These are phyloP conservation scores for Halcyon leucocephala DNA, from an alignment of 2,797 vertebrate species.

Conservation along the genomic window DNA sequence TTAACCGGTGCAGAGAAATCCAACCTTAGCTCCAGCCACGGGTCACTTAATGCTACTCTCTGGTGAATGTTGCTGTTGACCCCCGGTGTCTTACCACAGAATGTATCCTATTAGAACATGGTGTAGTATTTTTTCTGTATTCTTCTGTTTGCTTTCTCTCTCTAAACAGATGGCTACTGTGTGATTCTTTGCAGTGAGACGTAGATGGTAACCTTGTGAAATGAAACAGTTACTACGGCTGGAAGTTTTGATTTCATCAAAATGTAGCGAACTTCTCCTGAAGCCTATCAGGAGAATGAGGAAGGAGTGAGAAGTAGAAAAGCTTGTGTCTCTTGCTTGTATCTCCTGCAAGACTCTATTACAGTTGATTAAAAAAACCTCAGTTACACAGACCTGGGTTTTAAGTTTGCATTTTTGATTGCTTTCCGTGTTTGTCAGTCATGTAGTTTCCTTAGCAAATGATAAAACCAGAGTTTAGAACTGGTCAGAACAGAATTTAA, in stretches of 20 bases:
- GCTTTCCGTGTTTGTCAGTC: not conserved
- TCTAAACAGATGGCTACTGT: not conserved
- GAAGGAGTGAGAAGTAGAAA: not conserved
- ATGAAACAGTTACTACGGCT: not conserved
- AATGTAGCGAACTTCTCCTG: not conserved
- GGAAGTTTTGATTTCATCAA: not conserved
- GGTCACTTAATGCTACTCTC: rapidly evolving
- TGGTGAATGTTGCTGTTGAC: not conserved
- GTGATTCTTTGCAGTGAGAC: not conserved
- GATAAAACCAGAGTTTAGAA: not conserved
- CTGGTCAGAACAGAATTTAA: not conserved
- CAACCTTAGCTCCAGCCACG: not conserved
- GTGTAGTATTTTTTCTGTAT: not conserved
- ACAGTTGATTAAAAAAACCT: not conserved
- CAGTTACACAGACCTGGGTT: not conserved
- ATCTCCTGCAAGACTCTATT: not conserved
- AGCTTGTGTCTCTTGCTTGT: not conserved
- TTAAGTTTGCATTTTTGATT: not conserved
- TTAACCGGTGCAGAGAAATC: not conserved
- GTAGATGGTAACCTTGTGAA: not conserved
- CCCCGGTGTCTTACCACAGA: not conserved
- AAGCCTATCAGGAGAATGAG: not conserved
- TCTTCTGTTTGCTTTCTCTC: not conserved
- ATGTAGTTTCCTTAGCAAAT: not conserved
- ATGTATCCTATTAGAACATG: not conserved